Base-by-base conservation (phyloP, 2,888 invertebrate species). In the Eilema caniola region DNA sequence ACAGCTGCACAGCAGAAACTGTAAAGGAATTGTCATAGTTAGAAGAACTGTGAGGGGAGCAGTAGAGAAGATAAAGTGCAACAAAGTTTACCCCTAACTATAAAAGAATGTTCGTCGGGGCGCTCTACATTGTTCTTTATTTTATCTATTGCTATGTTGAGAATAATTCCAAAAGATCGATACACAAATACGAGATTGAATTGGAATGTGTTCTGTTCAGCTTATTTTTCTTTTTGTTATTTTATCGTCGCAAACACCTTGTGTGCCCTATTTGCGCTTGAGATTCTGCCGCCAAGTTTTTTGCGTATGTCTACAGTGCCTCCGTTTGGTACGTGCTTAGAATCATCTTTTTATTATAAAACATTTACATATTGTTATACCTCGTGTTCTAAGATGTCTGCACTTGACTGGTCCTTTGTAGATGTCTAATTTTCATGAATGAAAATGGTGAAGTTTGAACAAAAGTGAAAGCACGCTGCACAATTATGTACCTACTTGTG, bases 131-230 rank as follows among this genome's bases (percentile, higher is more conserved):
- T n/a, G 53, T n/a, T 53, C 8, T 53, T 53, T 20, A 53, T 53
- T n/a, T 53, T 53, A 53, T n/a, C n/a, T 20, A n/a, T n/a, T 53
- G 53, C 53, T 53, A 47, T n/a, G 8, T n/a, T n/a, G n/a, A 53
- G 53, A 53, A 53, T 53, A n/a, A 53, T 53, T n/a, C 53, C 53
- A 3, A 16, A 10, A 53, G 37, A 66, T 67, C 67, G 66, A 66
- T 72, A 69, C 62, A 67, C 63, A 59, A 25, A 59, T 59, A 25
- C 25, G 5, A 59, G 16, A 62, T 69, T 67, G 41, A 33, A 33
- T 66, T 57, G n/a, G 5, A 53, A 16, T 16, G 20, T 57, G 31
- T 24, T 57, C 33, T 24, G 23, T 66, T 47, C 20, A 24, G 64
- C 25, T 24, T 57, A 24, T 57, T 57, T 57, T 14, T 57, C 31